These are phyloP conservation scores for Cryptocephalus moraei DNA, from an alignment of 2,888 invertebrate species.

Conservation along the genomic window DNA sequence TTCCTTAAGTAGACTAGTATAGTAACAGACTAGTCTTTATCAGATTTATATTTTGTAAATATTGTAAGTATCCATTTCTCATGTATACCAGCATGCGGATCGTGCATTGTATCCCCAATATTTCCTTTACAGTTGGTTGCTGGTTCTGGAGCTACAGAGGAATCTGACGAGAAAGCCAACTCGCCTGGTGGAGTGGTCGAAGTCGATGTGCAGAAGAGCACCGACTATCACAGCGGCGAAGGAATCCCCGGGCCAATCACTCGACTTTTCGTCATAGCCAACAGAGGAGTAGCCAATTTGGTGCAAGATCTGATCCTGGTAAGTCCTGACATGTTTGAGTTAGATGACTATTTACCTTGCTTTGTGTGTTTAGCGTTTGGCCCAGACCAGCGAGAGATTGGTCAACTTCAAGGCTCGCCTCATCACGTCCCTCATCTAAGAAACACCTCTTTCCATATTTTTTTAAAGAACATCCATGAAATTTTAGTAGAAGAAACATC, in stretches of 20 bases:
- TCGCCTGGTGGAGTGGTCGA: conserved; percentile 45
- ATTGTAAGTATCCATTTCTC: no score
- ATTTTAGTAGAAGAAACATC: no score
- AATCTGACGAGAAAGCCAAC: conserved; percentile 47
- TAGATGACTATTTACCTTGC: conserved; percentile 2
- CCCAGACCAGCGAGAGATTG: conserved; percentile 82
- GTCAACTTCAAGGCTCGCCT: conserved; percentile 89
- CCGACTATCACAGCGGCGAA: conserved; percentile 66
- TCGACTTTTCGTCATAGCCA: conserved; percentile 76
- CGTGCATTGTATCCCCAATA: neutral
- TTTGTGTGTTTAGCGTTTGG: conserved; percentile 53
- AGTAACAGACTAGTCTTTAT: no score
- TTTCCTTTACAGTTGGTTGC: conserved; percentile 59
- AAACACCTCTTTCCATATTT: conserved; percentile 6
- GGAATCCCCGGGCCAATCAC: conserved; percentile 83
- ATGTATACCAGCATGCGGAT: no score
- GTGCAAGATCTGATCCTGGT: conserved; percentile 82
- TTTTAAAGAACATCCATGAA: no score
- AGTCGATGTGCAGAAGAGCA: conserved; percentile 43
- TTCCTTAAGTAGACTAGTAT: no score
- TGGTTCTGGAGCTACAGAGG: conserved; percentile 60
- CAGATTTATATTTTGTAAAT: no score
- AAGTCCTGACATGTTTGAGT: conserved; percentile 27
- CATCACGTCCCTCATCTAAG: conserved; percentile 80
- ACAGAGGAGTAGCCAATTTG: conserved; percentile 77